A percentile compares a stretch with the other conserved stretches of the same genome.
phyloP scores from a whole-genome alignment of 2,888 invertebrate species.

The Heliothis peltigera region DNA sequence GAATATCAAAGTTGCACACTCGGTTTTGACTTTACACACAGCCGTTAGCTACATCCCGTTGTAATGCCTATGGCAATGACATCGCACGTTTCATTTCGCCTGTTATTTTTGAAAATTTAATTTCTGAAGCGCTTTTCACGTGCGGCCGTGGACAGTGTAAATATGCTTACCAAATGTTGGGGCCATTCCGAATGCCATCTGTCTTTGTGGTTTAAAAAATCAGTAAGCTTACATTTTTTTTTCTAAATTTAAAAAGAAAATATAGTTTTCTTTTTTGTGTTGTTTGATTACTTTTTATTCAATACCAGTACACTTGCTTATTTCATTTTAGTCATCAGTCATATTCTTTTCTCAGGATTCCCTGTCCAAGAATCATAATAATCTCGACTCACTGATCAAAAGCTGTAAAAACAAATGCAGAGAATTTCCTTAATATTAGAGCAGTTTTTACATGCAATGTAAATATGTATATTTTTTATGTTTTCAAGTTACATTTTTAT shows the following conservation, averaged over 20 bases:
- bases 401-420: too few species aligned
- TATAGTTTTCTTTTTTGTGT: background rate
- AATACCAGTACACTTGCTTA: too few species aligned
- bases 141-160: constrained; percentile 27
- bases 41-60: constrained; percentile 25
- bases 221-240: constrained; percentile 19
- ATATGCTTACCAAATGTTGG: constrained; percentile 42
- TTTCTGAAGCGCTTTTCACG: constrained; percentile 38
- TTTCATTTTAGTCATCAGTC: too few species aligned
- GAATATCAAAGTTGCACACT: constrained; percentile 44
- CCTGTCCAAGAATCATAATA: too few species aligned
- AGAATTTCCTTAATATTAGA: too few species aligned
- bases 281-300: too few species aligned
- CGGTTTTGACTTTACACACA: constrained; percentile 27
- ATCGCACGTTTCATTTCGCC: constrained; percentile 37
- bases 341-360: too few species aligned
- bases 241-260: constrained; percentile 1
- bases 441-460: too few species aligned
- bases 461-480: too few species aligned
- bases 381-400: too few species aligned
- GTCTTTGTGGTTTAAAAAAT: constrained; percentile 46
- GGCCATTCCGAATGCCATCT: constrained; percentile 45
- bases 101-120: constrained; percentile 48
- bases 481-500: too few species aligned
- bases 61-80: constrained; percentile 36